Evolutionary conservation across 2,797 vertebrate genomes (phyloP).

Genomic region (Eutrigla gurnardus): DNA sequence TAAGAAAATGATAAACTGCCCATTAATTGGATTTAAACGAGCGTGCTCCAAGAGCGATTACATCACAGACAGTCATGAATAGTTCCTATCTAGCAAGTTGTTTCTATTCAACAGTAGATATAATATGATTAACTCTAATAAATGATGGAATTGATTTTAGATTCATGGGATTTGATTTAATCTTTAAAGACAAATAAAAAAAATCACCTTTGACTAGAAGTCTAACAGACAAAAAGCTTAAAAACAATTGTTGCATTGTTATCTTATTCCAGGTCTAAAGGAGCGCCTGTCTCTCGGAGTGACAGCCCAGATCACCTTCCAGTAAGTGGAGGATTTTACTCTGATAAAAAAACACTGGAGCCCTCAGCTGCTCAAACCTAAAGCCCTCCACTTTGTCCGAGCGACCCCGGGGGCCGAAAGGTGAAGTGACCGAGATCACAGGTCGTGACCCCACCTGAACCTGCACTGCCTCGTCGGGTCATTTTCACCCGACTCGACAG

Average conservation of each 20-base stretch:
- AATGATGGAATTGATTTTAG: background rate
- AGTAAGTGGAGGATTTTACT: slow-evolving; percentile 22
- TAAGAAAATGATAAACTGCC: background rate
- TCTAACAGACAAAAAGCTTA: background rate
- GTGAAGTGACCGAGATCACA: slow-evolving; percentile 47
- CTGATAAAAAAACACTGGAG: slow-evolving; percentile 47
- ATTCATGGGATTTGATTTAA: background rate
- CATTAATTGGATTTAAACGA: slow-evolving; percentile 16
- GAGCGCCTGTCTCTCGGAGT: background rate
- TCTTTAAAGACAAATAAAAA: background rate
- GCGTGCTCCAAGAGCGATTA: background rate
- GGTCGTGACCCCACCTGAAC: slow-evolving; percentile 48
- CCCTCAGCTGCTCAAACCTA: slow-evolving; percentile 23
- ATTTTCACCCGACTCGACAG: slow-evolving; percentile 19
- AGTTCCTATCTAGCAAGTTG: background rate
- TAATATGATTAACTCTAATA: too few species aligned
- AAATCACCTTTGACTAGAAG: background rate
- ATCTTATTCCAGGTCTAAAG: background rate
- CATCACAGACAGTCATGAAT: background rate
- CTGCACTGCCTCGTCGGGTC: slow-evolving; percentile 8
- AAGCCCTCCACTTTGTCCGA: slow-evolving; percentile 44
- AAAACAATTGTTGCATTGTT: background rate
- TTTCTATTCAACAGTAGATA: background rate
- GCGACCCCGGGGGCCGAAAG: slow-evolving; percentile 41
- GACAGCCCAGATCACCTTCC: slow-evolving; percentile 31